A percentile compares a stretch with the other conserved stretches of the same genome.
phyloP scores from a whole-genome alignment of 2,797 vertebrate genomes.

The Leuciscus waleckii region DNA sequence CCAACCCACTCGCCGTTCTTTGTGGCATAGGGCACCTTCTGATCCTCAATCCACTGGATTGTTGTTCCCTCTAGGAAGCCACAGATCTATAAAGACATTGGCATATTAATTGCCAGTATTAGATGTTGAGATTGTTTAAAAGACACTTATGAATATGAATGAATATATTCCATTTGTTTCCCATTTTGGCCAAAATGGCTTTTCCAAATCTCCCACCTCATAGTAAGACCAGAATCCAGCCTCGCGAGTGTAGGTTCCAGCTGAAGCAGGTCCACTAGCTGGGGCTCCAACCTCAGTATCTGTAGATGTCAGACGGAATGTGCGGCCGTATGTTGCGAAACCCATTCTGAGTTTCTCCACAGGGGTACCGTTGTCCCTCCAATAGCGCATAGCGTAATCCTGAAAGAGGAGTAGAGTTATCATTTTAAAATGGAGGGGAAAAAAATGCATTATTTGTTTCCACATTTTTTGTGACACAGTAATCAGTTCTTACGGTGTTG shows the following conservation, averaged over 20 bases:
- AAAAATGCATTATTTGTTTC: neutral
- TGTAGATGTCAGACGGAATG: constrained; percentile 55
- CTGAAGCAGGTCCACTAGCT: constrained; percentile 74
- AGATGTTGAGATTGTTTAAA: neutral
- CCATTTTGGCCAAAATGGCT: neutral
- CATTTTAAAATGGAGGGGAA: neutral
- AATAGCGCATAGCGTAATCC: constrained; percentile 75
- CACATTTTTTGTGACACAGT: neutral
- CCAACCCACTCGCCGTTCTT: constrained; percentile 85
- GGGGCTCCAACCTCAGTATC: constrained; percentile 66
- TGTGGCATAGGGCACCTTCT: constrained; percentile 84
- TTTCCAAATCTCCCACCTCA: constrained; percentile 73
- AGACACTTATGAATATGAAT: neutral
- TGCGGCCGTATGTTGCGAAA: constrained; percentile 65
- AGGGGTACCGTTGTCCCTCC: constrained; percentile 65
- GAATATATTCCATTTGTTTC: neutral
- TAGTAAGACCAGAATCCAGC: constrained; percentile 86
- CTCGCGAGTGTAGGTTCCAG: constrained; percentile 81
- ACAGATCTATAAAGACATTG: constrained; percentile 77
- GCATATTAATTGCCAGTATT: neutral
- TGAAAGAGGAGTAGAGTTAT: constrained; percentile 42
- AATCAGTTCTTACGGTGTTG: constrained; percentile 68
- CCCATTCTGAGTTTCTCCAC: constrained; percentile 69
- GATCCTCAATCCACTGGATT: constrained; percentile 78
- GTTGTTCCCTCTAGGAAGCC: constrained; percentile 72